These are phyloP conservation scores for Panagrolaimus sp. DNA, from an alignment of 1,140 invertebrate genomes.

Conservation along the genomic window DNA sequence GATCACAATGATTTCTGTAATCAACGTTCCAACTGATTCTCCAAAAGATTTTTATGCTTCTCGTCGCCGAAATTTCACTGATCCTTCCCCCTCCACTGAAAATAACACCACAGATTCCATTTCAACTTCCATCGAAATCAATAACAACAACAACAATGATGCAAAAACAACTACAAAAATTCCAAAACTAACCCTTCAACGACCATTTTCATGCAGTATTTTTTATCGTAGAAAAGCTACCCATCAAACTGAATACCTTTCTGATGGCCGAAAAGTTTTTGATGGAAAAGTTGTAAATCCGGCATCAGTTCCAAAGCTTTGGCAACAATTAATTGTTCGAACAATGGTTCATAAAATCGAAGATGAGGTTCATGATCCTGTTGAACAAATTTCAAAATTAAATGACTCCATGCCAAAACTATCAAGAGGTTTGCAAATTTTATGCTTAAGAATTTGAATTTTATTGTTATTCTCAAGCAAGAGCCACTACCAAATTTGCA, in stretches of 20 bases:
- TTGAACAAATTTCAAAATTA: constrained; percentile 15
- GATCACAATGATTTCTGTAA: constrained; percentile 23
- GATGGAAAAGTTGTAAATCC: constrained; percentile 34
- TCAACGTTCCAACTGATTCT: constrained; percentile 23
- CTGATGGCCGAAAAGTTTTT: constrained; percentile 30
- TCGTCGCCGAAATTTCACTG: background rate
- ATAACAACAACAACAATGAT: no score
- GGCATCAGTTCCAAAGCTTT: constrained; percentile 25
- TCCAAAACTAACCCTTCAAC: no score
- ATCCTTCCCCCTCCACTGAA: no score
- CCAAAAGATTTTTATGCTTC: constrained; percentile 23
- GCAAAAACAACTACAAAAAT: no score
- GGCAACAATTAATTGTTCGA: constrained; percentile 27
- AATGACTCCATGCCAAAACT: constrained; percentile 12
- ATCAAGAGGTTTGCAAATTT: no score
- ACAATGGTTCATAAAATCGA: constrained; percentile 40
- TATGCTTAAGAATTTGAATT: no score
- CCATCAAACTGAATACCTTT: constrained; percentile 27
- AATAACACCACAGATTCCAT: background rate
- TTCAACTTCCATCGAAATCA: background rate
- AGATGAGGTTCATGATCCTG: constrained; percentile 31
- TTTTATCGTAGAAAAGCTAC: background rate
- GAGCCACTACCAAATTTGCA: no score
- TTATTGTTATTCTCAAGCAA: no score
- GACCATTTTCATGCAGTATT: background rate